Base-by-base conservation (phyloP, 2,113 vertebrate species). In the Aleadryas rufinucha region DNA sequence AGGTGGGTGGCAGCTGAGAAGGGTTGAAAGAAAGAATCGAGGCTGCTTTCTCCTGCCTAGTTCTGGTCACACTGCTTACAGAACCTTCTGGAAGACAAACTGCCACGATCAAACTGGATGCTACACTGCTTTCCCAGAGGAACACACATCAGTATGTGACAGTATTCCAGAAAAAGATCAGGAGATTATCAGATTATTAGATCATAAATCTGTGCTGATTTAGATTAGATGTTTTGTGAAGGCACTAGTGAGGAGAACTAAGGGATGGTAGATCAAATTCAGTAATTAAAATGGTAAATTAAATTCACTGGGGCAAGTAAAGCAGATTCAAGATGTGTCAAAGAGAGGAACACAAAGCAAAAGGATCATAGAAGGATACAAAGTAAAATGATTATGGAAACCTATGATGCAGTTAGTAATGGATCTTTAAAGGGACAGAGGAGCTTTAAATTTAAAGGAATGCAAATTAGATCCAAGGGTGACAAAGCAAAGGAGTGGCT, bases 51-150 rank as follows among this genome's bases (percentile, higher is more conserved):
- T 69, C 28, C 28, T 50, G 18, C 22, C 4, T 7, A 14, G 2
- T 82, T 90, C 66, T 75, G 41, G 59, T 57, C 59, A 66, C 11
- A 33, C 5, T 42, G 15, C 26, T 70, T 41, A 37, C 13, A 70
- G 60, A 45, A 59, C 13, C 18, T 87, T 49, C 39, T 57, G 54
- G 24, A 74, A 84, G 31, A 33, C 22, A 53, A 69, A 39, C 26
- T 57, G 15, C 11, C 21, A 12, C 0, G 0, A 49, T 13, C 3
- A 47, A 63, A 39, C 28, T 20, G 11, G 28, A 44, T 44, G 8
- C 10, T 39, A n/a, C 21, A 15, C 21, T 77, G 17, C 13, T 87
- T 84, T 82, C 26, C 52, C 33, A 71, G 69, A 81, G 10, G 12
- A 53, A 37, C 22, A 26, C 1, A 1, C 13, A 41, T 13, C 21